Evolutionary conservation across 2,113 vertebrate genomes (phyloP), one percentile per base, ranked within the genome.

Genomic region (Toxotes jaculatrix): DNA sequence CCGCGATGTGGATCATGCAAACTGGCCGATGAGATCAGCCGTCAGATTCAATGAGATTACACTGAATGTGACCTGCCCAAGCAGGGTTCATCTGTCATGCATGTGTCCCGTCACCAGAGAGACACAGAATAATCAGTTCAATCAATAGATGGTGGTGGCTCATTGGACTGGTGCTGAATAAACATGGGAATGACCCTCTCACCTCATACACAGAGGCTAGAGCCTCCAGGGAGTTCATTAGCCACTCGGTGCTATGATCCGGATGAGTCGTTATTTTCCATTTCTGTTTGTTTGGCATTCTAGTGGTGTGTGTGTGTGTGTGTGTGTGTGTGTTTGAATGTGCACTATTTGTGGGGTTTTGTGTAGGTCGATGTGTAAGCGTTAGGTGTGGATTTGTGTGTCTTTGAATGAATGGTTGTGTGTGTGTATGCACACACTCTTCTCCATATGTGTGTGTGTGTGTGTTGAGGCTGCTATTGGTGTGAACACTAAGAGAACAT

Each of bases 161-260:
- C 79, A 79, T 93, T 74, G 82, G 85, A 79, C 82, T 68, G 57
- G 60, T 89, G 74, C 92, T 94, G 91, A 94, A 95, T 95, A 94
- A 94, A 94, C 93, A 95, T 94, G 88, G 91, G 88, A 69, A 77
- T 94, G 93, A 94, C 92, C 92, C 87, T 43, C 83, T 92, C 85
- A 92, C 90, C 93, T 89, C 87, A 36, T 75, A 87, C 88, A 83
- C 84, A 87, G 16, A 84, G 83, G 64, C 89, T 71, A 66, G 51
- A 81, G 68, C 88, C 93, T 91, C 90, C 45, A 12, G 92, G 89
- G 92, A 85, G 86, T 93, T 94, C 92, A 93, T 95, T 94, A 95
- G 88, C 88, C 67, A 82, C 82, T 86, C 67, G 47, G 91, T 86
- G 89, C 91, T 94, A 79, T 77, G 87, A 90, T 92, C 87, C 76